Evolutionary conservation across 1,140 invertebrate genomes (phyloP), one percentile per base, ranked within the genome.

Genomic region (Drosophila tristis): DNA sequence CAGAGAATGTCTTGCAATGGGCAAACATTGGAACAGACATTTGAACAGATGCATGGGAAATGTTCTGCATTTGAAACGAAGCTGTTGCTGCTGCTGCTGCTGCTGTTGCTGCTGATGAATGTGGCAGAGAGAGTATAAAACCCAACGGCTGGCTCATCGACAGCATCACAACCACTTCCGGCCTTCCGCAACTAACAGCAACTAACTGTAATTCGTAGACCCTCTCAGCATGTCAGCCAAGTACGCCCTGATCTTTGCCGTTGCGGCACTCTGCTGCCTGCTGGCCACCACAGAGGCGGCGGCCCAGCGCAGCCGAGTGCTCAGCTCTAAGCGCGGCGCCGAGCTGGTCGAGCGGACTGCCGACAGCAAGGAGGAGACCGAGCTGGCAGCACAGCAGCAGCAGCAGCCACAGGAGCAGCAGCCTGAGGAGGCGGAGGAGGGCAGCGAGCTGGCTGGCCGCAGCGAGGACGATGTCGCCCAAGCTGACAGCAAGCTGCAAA

Each of bases 11-110:
- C 53, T 76, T 77, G 63, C 80, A 80, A 20, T 68, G 43, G 43
- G 9, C 57, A 73, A 87, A 87, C 75, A 79, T 87, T 87, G 75
- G 39, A 87, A 87, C 82, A 86, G 75, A 86, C 75, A 76, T 86
- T 86, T 78, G 39, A 89, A 89, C 82, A 87, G 75, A 50, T 89
- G 78, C 26, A 6, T 25, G n/a, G 5, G n/a, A 55, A 44, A 55
- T 31, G 43, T 25, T 25, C 23, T 25, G 23, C 20, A 20, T 2
- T 20, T 20, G 1, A 2, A 20, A 20, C 20, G 20, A 20, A 2
- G 20, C 20, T 20, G 20, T 20, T 1, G 20, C 0, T 16, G 16
- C 16, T 16, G 16, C 1, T 16, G 16, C 16, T 16, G 16, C 16
- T 16, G 20, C 0, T 16, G 16, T 1, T 16, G 16, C 1, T 16